phyloP scores from a whole-genome alignment of 2,113 vertebrate species.

The Anhinga anhinga region DNA sequence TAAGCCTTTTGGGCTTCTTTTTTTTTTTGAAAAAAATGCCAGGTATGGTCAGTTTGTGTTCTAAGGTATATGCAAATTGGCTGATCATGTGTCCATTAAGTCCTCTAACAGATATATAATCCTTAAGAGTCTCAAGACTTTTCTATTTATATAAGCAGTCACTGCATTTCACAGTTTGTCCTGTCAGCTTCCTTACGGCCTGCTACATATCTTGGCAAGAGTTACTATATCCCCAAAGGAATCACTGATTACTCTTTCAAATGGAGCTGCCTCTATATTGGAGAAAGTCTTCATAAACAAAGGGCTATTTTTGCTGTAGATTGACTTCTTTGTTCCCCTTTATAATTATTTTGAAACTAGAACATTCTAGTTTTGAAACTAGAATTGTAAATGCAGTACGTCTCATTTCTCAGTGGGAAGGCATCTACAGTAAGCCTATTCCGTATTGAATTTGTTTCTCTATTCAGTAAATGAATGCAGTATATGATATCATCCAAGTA shows the following conservation, averaged over 20 bases:
- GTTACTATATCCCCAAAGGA: neutral
- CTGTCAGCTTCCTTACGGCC: neutral
- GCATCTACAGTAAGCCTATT: neutral
- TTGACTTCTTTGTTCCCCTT: neutral
- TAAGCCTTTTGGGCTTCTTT: neutral
- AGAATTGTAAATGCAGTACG: neutral
- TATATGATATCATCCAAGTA: neutral
- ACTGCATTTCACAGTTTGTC: neutral
- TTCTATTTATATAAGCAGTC: neutral
- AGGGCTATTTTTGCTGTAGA: neutral
- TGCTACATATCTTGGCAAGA: neutral
- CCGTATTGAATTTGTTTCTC: neutral
- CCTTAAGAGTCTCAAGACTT: neutral
- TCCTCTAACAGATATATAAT: neutral
- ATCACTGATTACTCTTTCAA: neutral
- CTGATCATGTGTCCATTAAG: neutral
- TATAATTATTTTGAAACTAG: neutral
- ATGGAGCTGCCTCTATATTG: neutral
- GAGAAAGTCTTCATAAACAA: neutral
- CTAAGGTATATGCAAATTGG: neutral
- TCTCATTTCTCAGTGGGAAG: neutral
- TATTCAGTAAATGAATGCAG: neutral
- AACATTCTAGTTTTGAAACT: neutral
- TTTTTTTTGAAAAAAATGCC: neutral
- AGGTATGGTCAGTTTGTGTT: neutral